Percentiles rank a stretch among this genome's conserved stretches.
Evolutionary conservation across 2,797 vertebrate genomes (phyloP).

Genomic region (Anas acuta): DNA sequence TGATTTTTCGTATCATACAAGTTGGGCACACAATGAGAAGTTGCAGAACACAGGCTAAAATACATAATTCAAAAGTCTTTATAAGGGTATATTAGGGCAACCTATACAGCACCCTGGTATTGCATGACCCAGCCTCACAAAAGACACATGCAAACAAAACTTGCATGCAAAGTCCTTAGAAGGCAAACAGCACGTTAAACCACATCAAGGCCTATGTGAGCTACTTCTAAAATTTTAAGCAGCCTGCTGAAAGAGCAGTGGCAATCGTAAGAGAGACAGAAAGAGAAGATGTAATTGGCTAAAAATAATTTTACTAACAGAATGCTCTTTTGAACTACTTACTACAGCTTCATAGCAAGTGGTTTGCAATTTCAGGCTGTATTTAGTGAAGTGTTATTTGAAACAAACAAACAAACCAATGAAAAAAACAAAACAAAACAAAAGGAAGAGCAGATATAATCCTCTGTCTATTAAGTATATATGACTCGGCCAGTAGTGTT

Average conservation of each 20-base stretch:
- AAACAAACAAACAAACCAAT: not conserved
- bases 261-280: not conserved
- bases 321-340: slow-evolving; percentile 26
- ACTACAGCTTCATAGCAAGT: not conserved
- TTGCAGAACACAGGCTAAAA: not conserved
- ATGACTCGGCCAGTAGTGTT: not conserved
- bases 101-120: not conserved
- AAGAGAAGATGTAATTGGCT: not conserved
- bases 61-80: not conserved
- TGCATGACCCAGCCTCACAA: not conserved
- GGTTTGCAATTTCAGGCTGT: not conserved
- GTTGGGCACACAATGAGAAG: not conserved
- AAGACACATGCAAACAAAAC: not conserved
- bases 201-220: slow-evolving; percentile 15
- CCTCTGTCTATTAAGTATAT: not conserved
- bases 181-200: not conserved
- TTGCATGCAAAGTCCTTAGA: not conserved
- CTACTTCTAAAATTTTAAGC: not conserved
- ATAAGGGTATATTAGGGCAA: not conserved
- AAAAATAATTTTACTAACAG: slow-evolving; percentile 32
- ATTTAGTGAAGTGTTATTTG: not conserved
- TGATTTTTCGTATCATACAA: not conserved
- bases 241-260: not conserved
- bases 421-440: not conserved
- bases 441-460: not conserved